A percentile compares a stretch with the other conserved stretches of the same genome.
These are phyloP conservation scores for Chunga burmeisteri DNA, from an alignment of 2,113 vertebrate species.

Conservation along the genomic window DNA sequence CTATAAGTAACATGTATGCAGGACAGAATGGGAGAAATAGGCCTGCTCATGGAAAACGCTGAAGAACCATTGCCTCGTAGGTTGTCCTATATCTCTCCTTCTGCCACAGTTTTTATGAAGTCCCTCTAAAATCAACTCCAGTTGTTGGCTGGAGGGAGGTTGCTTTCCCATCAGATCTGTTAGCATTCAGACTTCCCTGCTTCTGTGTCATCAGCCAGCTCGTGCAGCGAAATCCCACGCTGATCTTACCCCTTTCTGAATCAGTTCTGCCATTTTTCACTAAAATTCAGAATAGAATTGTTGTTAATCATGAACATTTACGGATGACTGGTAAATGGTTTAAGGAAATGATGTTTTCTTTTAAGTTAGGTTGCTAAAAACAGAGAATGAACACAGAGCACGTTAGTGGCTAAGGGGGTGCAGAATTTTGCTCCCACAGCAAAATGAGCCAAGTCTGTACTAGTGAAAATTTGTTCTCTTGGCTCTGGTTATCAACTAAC, in stretches of 20 bases:
- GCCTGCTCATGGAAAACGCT: neutral
- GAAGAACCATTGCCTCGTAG: neutral
- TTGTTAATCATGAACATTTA: neutral
- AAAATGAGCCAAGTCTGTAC: neutral
- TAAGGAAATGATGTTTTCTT: neutral
- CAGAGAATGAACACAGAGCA: neutral
- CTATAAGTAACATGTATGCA: neutral
- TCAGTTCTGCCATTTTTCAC: neutral
- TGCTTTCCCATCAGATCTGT: neutral
- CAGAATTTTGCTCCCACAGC: neutral
- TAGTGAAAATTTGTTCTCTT: neutral
- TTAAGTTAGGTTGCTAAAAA: neutral
- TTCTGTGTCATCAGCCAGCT: neutral
- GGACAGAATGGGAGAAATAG: neutral
- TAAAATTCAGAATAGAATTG: neutral
- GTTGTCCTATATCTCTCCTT: neutral
- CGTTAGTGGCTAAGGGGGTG: neutral
- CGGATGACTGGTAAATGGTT: neutral
- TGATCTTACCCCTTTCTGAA: neutral
- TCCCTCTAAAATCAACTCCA: neutral
- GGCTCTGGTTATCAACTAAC: neutral
- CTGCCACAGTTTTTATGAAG: neutral
- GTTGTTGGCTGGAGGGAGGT: neutral
- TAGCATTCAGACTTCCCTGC: neutral
- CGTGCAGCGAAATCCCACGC: neutral